These are phyloP conservation scores for Orussus abietinus DNA, from an alignment of 1,140 invertebrate genomes.

Conservation along the genomic window DNA sequence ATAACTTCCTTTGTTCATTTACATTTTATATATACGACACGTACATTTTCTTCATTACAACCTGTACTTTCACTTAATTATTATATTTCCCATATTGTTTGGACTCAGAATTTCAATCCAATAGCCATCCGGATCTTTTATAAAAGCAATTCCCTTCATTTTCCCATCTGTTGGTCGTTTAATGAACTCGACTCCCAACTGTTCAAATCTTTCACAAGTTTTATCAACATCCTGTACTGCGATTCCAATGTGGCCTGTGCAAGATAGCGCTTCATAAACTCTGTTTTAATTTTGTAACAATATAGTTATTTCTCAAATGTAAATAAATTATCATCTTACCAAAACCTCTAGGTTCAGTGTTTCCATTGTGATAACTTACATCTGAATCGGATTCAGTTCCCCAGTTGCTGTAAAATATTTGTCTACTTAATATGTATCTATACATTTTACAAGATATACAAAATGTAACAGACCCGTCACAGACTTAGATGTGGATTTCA, in stretches of 20 bases:
- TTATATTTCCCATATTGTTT: conserved; percentile 45
- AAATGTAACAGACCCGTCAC: no score
- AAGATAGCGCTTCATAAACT: conserved; percentile 12
- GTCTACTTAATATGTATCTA: not conserved
- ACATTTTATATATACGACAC: no score
- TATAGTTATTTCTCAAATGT: not conserved
- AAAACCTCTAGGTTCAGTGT: conserved; percentile 84
- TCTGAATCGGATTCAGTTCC: conserved; percentile 82
- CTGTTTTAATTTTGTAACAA: conserved; percentile 4
- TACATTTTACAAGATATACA: no score
- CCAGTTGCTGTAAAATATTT: conserved; percentile 76
- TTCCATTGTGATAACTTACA: conserved; percentile 84
- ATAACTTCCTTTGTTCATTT: no score
- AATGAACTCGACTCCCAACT: conserved; percentile 81
- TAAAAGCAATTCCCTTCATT: conserved; percentile 92
- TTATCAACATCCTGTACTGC: conserved; percentile 82
- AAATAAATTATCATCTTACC: conserved; percentile 53
- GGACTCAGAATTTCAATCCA: conserved; percentile 92
- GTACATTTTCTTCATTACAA: no score
- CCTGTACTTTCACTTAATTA: conserved; percentile 29
- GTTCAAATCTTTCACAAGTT: conserved; percentile 84
- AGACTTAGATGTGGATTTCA: no score
- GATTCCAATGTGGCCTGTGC: conserved; percentile 82
- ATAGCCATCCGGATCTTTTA: conserved; percentile 93
- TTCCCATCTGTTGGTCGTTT: conserved; percentile 87